phyloP scores from a whole-genome alignment of 2,888 invertebrate species.

The Byasa hedistus region DNA sequence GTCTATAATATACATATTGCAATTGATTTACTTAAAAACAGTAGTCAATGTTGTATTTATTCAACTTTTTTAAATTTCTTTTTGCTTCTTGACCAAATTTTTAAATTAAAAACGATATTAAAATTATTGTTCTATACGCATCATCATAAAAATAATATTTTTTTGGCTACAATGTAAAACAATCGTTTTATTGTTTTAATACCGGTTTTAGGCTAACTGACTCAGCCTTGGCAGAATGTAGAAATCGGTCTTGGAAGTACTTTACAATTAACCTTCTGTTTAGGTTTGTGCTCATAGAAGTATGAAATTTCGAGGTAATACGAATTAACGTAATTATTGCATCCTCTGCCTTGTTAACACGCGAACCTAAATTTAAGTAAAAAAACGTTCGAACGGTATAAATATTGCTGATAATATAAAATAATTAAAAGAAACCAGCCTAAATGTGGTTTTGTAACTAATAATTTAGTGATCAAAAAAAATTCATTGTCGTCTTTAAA shows the following conservation, averaged over 20 bases:
- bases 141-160: background rate
- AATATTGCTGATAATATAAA: background rate
- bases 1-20: no score
- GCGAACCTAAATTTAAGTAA: background rate
- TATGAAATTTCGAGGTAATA: conserved; percentile 39
- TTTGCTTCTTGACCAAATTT: no score
- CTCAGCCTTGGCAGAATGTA: conserved; percentile 37
- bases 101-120: no score
- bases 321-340: conserved; percentile 36
- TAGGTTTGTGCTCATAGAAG: conserved; percentile 34
- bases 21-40: no score
- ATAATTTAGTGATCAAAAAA: no score
- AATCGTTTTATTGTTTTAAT: conserved; percentile 24
- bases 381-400: background rate
- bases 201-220: conserved; percentile 27
- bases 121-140: no score
- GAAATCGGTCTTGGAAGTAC: conserved; percentile 36
- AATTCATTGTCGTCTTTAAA: no score
- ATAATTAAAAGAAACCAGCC: no score
- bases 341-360: conserved; percentile 30
- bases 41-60: no score
- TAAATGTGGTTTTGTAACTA: no score
- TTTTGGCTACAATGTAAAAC: conserved; percentile 9
- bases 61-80: no score
- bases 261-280: conserved; percentile 40